Conservation (phyloP, 2,888 invertebrate species). For the Caradrina clavipalpis region DNA sequence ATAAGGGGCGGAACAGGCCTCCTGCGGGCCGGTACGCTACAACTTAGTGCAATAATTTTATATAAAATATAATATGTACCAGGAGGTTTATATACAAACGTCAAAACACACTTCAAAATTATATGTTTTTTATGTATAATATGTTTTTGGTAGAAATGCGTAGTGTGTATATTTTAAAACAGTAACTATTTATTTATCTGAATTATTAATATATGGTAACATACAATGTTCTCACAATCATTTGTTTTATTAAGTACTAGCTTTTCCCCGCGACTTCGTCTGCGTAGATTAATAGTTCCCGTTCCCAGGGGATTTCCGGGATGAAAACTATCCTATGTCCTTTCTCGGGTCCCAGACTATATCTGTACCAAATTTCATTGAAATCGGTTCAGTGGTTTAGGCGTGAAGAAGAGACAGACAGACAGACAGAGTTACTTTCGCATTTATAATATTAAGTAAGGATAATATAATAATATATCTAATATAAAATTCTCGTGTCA, state of each 20-base stretch:
- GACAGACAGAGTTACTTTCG: no score
- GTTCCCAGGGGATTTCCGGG: no score
- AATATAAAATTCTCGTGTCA: no score
- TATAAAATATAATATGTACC: conserved; percentile 62
- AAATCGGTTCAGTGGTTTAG: no score
- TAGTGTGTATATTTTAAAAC: conserved; percentile 77
- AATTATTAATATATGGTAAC: conserved; percentile 86
- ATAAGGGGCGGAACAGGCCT: conserved; percentile 37
- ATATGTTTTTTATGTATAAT: conserved; percentile 77
- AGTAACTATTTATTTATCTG: conserved; percentile 84
- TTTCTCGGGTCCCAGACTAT: no score
- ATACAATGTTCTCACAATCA: conserved; percentile 77
- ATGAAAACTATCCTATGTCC: no score
- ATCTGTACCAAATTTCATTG: no score
- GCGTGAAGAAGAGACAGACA: no score
- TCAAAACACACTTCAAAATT: conserved; percentile 67
- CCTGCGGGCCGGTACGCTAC: conserved; percentile 18
- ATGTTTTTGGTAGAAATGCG: conserved; percentile 77
- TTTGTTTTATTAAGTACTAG: conserved; percentile 57
- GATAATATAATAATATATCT: no score
- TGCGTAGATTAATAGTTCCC: no score
- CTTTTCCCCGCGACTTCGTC: no score
- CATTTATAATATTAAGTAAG: no score
- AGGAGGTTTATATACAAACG: conserved; percentile 67
- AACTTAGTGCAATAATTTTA: conserved; percentile 73